These are phyloP conservation scores for Pogonocherus hispidulus DNA, from an alignment of 2,888 invertebrate species.

Conservation along the genomic window DNA sequence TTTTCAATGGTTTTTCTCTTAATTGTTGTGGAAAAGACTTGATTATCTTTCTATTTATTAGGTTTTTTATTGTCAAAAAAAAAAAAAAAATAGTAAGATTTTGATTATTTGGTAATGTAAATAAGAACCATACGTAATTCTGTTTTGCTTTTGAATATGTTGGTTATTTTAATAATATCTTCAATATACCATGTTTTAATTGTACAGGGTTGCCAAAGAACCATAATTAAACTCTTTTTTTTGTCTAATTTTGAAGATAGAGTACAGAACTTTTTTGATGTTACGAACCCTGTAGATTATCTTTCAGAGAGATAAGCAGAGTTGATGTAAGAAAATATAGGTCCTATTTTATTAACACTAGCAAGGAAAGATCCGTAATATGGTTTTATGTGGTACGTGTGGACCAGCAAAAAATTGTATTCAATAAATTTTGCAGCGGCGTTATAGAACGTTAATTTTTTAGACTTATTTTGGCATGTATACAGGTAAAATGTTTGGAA, in stretches of 20 bases:
- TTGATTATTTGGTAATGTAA: not conserved
- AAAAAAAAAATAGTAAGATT: too few species aligned
- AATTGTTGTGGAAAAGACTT: not conserved
- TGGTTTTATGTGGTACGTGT: too few species aligned
- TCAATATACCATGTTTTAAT: not conserved
- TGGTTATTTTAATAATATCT: not conserved
- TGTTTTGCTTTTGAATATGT: not conserved
- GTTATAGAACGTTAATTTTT: too few species aligned
- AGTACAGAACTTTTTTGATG: not conserved
- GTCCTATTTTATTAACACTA: conserved; percentile 4
- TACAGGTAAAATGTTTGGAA: too few species aligned
- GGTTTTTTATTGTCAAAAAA: not conserved
- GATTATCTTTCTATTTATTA: not conserved
- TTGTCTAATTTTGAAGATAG: not conserved
- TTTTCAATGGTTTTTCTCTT: not conserved
- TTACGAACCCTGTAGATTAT: conserved; percentile 4
- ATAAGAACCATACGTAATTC: not conserved
- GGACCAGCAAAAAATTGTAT: too few species aligned
- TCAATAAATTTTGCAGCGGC: too few species aligned
- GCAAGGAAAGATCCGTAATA: not conserved
- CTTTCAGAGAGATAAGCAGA: not conserved
- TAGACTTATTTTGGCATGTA: too few species aligned
- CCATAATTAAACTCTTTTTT: not conserved
- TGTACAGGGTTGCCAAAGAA: conserved; percentile 20
- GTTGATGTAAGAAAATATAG: not conserved